Conservation (phyloP, 2,888 invertebrate genomes). For the Eumerus sabulonum region DNA sequence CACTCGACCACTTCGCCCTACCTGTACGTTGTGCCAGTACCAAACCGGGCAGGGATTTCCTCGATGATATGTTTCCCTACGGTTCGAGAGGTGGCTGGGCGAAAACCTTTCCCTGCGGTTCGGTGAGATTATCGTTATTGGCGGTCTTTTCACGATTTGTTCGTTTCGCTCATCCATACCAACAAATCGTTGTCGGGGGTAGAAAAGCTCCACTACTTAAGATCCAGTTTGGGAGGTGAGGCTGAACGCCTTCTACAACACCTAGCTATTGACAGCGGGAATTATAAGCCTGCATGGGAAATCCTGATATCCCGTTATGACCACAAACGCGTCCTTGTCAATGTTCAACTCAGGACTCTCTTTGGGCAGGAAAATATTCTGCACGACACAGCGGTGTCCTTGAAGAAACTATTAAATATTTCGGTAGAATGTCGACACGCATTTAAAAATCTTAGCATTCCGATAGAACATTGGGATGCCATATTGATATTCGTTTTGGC, state of each 20-base stretch:
- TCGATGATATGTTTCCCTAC: no score
- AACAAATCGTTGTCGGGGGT: constrained; percentile 9
- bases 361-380: no score
- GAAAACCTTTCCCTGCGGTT: no score
- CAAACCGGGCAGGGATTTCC: no score
- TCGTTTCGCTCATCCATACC: constrained; percentile 3
- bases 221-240: constrained; percentile 9
- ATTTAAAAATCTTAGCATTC: constrained; percentile 8
- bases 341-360: constrained; percentile 8
- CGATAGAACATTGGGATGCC: constrained; percentile 20
- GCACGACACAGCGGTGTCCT: no score
- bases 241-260: constrained; percentile 13
- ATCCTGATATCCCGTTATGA: constrained; percentile 23
- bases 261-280: background rate
- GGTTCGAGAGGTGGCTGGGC: no score
- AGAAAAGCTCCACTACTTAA: constrained; percentile 13
- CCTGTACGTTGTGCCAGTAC: no score
- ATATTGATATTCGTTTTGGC: constrained; percentile 23
- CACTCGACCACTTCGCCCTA: no score
- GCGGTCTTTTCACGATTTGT: no score
- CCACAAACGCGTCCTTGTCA: constrained; percentile 24
- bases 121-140: no score
- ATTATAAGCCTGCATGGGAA: constrained; percentile 9
- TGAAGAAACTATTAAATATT: no score
- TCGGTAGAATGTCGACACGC: constrained; percentile 16